Conservation (phyloP, 2,888 invertebrate genomes). For the Lepidochrysops patricia region DNA sequence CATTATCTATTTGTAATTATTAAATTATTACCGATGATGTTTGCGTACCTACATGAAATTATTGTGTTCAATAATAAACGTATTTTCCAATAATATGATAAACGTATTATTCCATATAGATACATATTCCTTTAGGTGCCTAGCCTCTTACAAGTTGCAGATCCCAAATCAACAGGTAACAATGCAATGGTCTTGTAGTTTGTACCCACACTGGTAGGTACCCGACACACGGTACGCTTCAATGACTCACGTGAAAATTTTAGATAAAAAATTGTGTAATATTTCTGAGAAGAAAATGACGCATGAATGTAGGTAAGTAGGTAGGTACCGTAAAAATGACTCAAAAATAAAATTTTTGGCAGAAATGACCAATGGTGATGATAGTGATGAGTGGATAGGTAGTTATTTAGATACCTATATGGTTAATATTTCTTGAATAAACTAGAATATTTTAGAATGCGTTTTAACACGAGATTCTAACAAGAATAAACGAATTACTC, state of each 20-base stretch:
- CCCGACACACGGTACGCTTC: no score
- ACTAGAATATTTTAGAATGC: background rate
- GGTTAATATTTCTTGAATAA: background rate
- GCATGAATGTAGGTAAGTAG: background rate
- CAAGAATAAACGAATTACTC: no score
- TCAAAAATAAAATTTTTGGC: background rate
- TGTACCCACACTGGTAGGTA: no score
- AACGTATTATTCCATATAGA: no score
- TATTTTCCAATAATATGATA: no score
- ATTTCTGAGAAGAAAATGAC: slow-evolving; percentile 1
- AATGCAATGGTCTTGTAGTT: background rate
- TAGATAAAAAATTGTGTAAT: background rate
- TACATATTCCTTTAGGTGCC: no score
- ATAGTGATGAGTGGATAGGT: no score
- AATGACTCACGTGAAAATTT: background rate
- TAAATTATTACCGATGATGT: background rate
- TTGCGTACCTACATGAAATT: no score
- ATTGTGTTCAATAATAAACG: no score
- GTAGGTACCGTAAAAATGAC: background rate
- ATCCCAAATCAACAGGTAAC: no score
- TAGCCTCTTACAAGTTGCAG: background rate
- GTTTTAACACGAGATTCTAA: no score
- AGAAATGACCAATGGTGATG: background rate
- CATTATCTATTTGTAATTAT: background rate
- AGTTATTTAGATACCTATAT: no score